A percentile compares a stretch with the other conserved stretches of the same genome.
Evolutionary conservation across 2,113 vertebrate species (phyloP).

Genomic region (Vidua macroura): DNA sequence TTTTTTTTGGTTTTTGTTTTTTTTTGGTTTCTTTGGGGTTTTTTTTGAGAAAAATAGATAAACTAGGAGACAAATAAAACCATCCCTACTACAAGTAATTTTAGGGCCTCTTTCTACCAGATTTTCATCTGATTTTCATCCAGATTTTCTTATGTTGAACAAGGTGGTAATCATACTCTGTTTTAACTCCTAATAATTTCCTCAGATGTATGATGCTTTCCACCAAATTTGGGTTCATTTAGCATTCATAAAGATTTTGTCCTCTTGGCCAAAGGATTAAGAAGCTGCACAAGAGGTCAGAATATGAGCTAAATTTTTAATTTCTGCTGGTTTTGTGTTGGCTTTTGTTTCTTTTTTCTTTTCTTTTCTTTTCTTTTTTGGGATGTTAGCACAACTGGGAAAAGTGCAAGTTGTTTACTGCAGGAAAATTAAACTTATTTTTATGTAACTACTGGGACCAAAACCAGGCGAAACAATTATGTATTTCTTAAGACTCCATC

Average conservation of each 20-base stretch:
- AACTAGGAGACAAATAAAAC: not conserved
- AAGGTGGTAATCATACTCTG: not conserved
- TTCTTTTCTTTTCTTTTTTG: not conserved
- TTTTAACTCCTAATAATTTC: not conserved
- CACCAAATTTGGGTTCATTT: not conserved
- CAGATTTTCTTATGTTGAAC: not conserved
- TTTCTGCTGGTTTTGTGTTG: not conserved
- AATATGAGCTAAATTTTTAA: not conserved
- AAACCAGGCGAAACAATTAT: not conserved
- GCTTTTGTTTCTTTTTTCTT: not conserved
- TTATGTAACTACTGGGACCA: constrained; percentile 38
- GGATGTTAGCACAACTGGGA: not conserved
- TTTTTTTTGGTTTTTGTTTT: not conserved
- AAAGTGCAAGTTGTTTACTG: constrained; percentile 12
- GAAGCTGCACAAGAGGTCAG: not conserved
- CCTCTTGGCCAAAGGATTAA: not conserved
- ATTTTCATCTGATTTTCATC: not conserved
- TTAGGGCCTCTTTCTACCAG: not conserved
- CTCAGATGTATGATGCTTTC: not conserved
- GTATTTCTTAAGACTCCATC: not conserved
- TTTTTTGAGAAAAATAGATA: not conserved
- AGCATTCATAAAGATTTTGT: not conserved
- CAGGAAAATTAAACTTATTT: constrained; percentile 47
- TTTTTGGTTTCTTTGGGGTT: too few relatives aligned
- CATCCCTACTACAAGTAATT: not conserved